These are phyloP conservation scores for Vanacampus margaritifer DNA, from an alignment of 2,113 vertebrate genomes.

Conservation along the genomic window DNA sequence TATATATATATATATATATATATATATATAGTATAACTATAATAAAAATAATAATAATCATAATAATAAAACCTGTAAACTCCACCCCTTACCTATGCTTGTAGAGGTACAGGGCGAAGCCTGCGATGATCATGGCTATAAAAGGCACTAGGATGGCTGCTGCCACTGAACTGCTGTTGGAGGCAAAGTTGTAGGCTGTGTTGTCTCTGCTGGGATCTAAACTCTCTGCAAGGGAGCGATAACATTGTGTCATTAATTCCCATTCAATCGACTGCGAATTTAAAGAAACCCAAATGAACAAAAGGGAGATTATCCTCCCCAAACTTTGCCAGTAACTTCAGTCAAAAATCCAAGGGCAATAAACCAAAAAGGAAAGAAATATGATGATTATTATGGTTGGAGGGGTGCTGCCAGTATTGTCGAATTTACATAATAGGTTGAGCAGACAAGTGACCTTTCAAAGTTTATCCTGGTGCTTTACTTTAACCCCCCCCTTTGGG, in stretches of 20 bases:
- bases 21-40: too few relatives aligned
- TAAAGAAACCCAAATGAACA: not conserved
- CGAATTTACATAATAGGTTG: constrained; percentile 22
- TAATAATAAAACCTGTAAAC: too few relatives aligned
- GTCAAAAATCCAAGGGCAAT: constrained; percentile 2
- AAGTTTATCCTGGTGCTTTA: constrained; percentile 25
- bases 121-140: constrained; percentile 98
- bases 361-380: constrained; percentile 3
- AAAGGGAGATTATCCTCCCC: not conserved
- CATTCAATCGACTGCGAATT: constrained; percentile 2
- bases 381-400: constrained; percentile 8
- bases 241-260: constrained; percentile 6
- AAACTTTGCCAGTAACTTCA: not conserved
- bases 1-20: too few relatives aligned
- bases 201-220: constrained; percentile 80
- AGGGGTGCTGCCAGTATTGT: constrained; percentile 5
- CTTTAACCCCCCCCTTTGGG: constrained; percentile 15
- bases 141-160: constrained; percentile 99
- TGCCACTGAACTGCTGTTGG: constrained; percentile 98
- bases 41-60: too few relatives aligned
- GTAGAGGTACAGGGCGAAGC: constrained; percentile 98
- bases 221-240: constrained; percentile 60
- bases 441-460: constrained; percentile 24
- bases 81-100: constrained; percentile 87
- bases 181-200: constrained; percentile 87